Conservation (phyloP, 2,797 vertebrate genomes). For the Bradypodion pumilum region DNA sequence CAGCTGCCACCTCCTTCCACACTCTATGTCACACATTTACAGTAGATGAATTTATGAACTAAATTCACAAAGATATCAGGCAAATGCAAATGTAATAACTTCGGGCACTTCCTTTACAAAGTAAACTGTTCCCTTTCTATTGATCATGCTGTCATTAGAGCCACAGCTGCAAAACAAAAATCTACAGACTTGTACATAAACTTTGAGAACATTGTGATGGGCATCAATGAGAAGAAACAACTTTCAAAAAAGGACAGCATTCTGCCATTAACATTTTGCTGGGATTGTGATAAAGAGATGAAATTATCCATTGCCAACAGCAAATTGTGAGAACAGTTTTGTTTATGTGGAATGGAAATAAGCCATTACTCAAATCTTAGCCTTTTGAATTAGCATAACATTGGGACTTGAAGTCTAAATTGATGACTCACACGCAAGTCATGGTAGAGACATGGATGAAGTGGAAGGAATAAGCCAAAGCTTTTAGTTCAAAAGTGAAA, state of each 20-base stretch:
- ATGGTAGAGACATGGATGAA: conserved; percentile 13
- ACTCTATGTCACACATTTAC: neutral
- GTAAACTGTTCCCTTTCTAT: neutral
- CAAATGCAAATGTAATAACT: neutral
- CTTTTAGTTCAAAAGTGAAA: conserved; percentile 25
- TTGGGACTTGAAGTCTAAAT: conserved; percentile 38
- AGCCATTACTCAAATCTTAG: conserved; percentile 31
- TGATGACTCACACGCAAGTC: conserved; percentile 6
- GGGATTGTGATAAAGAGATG: conserved; percentile 23
- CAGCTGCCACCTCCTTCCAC: neutral
- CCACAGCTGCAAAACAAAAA: conserved; percentile 24
- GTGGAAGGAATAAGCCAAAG: neutral
- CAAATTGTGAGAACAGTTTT: conserved; percentile 14
- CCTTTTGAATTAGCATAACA: conserved; percentile 25
- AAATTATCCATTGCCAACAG: conserved; percentile 22
- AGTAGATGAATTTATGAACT: neutral
- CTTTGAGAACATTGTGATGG: conserved; percentile 3
- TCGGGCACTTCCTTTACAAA: neutral
- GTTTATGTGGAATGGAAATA: neutral
- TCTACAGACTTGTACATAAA: neutral
- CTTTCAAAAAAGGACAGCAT: conserved; percentile 11
- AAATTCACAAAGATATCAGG: neutral
- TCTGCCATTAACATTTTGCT: conserved; percentile 4
- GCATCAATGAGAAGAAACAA: neutral
- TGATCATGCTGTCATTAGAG: neutral